Conservation (phyloP, 2,888 invertebrate species). For the Galerucella nymphaeae region DNA sequence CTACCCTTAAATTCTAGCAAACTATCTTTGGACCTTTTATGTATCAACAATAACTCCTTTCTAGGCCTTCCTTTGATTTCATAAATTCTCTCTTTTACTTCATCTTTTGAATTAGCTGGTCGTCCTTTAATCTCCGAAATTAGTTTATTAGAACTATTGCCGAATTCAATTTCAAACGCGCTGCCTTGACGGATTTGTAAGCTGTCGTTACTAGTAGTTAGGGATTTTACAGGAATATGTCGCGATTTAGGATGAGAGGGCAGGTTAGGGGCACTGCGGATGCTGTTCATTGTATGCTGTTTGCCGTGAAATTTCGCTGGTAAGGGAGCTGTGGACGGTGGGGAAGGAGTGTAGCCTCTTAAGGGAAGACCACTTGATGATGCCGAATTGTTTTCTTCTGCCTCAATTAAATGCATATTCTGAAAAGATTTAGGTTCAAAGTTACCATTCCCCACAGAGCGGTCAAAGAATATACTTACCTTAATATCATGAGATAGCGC, state of each 20-base stretch:
- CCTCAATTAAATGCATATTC: slow-evolving; percentile 71
- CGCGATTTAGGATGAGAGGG: slow-evolving; percentile 76
- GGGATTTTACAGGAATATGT: slow-evolving; percentile 77
- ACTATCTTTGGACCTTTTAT: slow-evolving; percentile 57
- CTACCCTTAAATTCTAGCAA: slow-evolving; percentile 72
- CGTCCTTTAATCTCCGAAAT: slow-evolving; percentile 72
- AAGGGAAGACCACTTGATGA: slow-evolving; percentile 72
- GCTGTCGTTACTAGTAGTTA: slow-evolving; percentile 72
- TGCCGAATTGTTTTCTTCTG: slow-evolving; percentile 67
- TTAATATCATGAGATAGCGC: slow-evolving; percentile 64
- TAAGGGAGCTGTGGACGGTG: slow-evolving; percentile 85
- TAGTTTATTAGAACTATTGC: slow-evolving; percentile 53
- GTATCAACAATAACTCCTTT: slow-evolving; percentile 59
- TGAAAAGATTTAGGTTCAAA: slow-evolving; percentile 56
- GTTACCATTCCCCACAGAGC: too few species aligned
- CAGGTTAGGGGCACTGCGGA: slow-evolving; percentile 83
- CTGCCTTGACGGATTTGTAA: slow-evolving; percentile 56
- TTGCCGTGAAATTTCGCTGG: slow-evolving; percentile 83
- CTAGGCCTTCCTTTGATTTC: slow-evolving; percentile 79
- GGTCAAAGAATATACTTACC: slow-evolving; percentile 53
- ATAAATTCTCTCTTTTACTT: slow-evolving; percentile 69
- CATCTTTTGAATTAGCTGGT: slow-evolving; percentile 67
- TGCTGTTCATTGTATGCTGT: slow-evolving; percentile 76
- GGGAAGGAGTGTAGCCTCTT: slow-evolving; percentile 82
- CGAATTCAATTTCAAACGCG: slow-evolving; percentile 60